Percentiles rank a stretch among this genome's conserved stretches.
Conservation (phyloP, 2,113 vertebrate species). For the Chaetura pelagica region DNA sequence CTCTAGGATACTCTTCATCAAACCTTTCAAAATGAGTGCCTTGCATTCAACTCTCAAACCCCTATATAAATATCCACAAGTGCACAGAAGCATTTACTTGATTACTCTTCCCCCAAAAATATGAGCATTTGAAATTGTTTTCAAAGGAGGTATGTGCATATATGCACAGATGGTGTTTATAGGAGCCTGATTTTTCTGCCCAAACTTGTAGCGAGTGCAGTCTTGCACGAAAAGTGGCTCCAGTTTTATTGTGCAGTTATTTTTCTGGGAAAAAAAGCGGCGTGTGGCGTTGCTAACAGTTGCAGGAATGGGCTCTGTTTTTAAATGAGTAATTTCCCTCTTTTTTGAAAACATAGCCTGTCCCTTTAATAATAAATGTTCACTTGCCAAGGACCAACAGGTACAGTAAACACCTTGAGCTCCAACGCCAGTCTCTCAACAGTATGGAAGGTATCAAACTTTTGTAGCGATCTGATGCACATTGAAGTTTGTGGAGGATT, state of each 20-base stretch:
- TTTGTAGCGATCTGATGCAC: neutral
- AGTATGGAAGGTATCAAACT: accelerated
- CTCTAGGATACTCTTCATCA: neutral
- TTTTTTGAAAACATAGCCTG: neutral
- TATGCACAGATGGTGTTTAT: conserved; percentile 28
- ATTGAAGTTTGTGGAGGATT: neutral
- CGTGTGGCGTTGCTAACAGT: neutral
- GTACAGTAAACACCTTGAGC: neutral
- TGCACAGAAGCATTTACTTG: neutral
- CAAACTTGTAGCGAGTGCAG: neutral
- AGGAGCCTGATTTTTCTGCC: neutral
- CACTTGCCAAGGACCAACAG: neutral
- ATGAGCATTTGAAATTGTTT: neutral
- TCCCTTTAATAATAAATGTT: neutral
- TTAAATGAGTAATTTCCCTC: neutral
- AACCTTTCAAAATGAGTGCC: neutral
- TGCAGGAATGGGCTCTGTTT: neutral
- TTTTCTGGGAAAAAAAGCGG: neutral
- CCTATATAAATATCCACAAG: neutral
- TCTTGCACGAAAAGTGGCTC: neutral
- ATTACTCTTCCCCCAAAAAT: neutral
- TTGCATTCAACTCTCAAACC: neutral
- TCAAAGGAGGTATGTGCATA: neutral
- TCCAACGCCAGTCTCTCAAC: neutral
- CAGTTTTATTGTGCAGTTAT: accelerated